These are phyloP conservation scores for Melanophora roralis DNA, from an alignment of 2,888 invertebrate genomes.

Conservation along the genomic window DNA sequence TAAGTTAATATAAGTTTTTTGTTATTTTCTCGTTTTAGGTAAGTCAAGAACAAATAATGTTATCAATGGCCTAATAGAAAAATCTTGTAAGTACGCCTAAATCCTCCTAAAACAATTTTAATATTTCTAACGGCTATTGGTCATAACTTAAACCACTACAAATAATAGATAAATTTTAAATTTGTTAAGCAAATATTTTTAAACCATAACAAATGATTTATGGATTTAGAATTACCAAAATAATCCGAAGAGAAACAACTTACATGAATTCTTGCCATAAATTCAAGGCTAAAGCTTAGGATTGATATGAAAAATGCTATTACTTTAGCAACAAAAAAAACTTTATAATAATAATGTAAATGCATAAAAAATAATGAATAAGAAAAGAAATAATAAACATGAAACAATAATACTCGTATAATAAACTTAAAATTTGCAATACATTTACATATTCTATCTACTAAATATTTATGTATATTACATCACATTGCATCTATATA, in stretches of 20 bases:
- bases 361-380: conserved; percentile 11
- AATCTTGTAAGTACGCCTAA: background rate
- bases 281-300: conserved; percentile 63
- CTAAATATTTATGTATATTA: conserved; percentile 54
- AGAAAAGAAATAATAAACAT: conserved; percentile 35
- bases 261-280: conserved; percentile 44
- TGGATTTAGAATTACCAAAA: background rate
- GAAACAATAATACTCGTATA: conserved; percentile 35
- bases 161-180: background rate
- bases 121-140: too few relatives aligned
- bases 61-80: too few relatives aligned
- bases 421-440: conserved; percentile 54
- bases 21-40: conserved; percentile 28
- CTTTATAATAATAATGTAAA: conserved; percentile 1
- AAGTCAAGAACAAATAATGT: background rate
- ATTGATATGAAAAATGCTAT: conserved; percentile 45
- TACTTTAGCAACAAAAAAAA: conserved; percentile 25
- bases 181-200: conserved; percentile 16
- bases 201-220: background rate
- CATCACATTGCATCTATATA: conserved; percentile 57
- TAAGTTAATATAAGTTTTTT: too few relatives aligned
- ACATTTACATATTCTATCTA: background rate
- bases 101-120: too few relatives aligned
- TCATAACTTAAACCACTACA: too few relatives aligned
- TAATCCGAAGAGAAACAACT: background rate